These are phyloP conservation scores for Eurytoma adleriae DNA, from an alignment of 2,888 invertebrate genomes.

Conservation along the genomic window DNA sequence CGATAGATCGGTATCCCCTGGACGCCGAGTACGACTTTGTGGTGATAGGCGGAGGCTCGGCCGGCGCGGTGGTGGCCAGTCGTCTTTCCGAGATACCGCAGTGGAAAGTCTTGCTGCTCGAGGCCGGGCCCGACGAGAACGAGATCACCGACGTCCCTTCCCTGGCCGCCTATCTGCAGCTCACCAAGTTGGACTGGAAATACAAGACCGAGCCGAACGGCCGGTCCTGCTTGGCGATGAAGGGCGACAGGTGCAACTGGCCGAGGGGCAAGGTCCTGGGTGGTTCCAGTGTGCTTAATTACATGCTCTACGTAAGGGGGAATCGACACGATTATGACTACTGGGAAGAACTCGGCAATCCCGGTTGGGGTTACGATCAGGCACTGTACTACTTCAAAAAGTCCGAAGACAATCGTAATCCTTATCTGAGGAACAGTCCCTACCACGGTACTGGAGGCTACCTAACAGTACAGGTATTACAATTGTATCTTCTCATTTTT, in stretches of 20 bases:
- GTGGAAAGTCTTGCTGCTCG: conserved; percentile 88
- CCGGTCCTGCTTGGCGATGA: conserved; percentile 89
- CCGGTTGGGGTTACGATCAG: conserved; percentile 92
- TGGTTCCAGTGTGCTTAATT: conserved; percentile 91
- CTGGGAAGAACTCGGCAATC: conserved; percentile 91
- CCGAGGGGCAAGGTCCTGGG: conserved; percentile 93
- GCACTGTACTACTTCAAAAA: conserved; percentile 93
- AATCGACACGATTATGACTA: conserved; percentile 89
- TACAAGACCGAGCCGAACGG: conserved; percentile 92
- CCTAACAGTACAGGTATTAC: conserved; percentile 83
- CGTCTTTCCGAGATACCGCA: conserved; percentile 85
- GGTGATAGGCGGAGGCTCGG: conserved; percentile 91
- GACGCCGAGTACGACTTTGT: conserved; percentile 90
- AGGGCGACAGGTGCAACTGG: conserved; percentile 88
- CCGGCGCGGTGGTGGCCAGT: conserved; percentile 92
- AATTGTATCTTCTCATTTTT: background rate
- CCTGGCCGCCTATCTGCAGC: conserved; percentile 89
- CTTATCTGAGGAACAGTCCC: conserved; percentile 83
- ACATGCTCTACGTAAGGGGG: conserved; percentile 94
- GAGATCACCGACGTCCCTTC: conserved; percentile 93
- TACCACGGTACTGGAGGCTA: conserved; percentile 87
- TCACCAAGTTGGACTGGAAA: conserved; percentile 91
- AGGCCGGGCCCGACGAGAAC: conserved; percentile 92
- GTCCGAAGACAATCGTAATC: conserved; percentile 92
- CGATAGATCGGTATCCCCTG: conserved; percentile 83